Percentiles rank a stretch among this genome's conserved stretches.
Conservation (phyloP, 1,140 invertebrate genomes). For the Bombus confusus region DNA sequence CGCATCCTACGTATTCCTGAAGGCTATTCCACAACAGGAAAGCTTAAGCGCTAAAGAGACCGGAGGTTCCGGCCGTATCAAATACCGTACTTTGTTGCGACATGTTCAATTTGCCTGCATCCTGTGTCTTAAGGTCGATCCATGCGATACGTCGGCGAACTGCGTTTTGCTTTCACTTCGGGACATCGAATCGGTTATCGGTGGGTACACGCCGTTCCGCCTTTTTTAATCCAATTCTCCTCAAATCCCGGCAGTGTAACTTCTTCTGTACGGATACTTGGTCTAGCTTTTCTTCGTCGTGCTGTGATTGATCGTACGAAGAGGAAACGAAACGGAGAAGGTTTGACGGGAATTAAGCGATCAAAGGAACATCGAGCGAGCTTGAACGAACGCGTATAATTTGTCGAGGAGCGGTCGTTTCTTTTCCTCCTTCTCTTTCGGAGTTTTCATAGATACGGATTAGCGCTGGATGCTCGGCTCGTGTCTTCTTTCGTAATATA, state of each 20-base stretch:
- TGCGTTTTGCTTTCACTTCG: not conserved
- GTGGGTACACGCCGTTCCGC: not conserved
- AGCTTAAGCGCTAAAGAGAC: conserved; percentile 34
- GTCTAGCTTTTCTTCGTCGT: not conserved
- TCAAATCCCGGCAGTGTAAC: not conserved
- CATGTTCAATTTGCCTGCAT: conserved; percentile 22
- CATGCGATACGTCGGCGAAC: not conserved
- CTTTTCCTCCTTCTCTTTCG: too few species aligned
- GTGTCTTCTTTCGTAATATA: too few species aligned
- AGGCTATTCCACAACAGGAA: conserved; percentile 17
- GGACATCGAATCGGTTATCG: not conserved
- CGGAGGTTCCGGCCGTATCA: conserved; percentile 14
- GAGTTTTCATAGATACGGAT: too few species aligned
- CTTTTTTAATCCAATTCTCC: not conserved
- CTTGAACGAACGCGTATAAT: not conserved
- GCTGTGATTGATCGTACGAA: not conserved
- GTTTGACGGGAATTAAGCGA: not conserved
- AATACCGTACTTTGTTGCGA: conserved; percentile 20
- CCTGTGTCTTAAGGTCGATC: conserved; percentile 17
- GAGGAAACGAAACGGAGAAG: not conserved
- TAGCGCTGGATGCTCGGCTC: too few species aligned
- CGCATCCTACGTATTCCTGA: conserved; percentile 5
- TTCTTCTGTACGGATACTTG: too few species aligned
- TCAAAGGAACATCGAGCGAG: not conserved
- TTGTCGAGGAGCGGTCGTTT: not conserved